Percentiles rank a stretch among this genome's conserved stretches.
Evolutionary conservation across 2,888 invertebrate species (phyloP).

Genomic region (Coenonympha glycerion): DNA sequence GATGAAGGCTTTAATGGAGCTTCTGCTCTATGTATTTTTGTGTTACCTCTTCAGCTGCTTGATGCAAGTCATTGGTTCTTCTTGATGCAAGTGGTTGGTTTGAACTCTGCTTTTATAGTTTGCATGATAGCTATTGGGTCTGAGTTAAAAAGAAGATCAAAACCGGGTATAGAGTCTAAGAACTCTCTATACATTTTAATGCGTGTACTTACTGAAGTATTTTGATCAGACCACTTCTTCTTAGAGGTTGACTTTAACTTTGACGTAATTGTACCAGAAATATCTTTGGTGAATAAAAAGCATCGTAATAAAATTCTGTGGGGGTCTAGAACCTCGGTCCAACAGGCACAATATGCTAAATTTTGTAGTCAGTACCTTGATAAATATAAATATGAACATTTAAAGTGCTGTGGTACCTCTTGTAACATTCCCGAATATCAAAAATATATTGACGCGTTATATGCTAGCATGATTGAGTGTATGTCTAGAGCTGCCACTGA

Average conservation of each 20-base stretch:
- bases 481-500: neutral
- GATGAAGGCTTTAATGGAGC: no score
- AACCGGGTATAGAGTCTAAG: no score
- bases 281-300: neutral
- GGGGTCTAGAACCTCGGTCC: neutral
- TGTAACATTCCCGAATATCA: neutral
- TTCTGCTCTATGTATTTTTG: no score
- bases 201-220: neutral
- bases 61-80: no score
- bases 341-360: neutral
- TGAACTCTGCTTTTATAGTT: no score
- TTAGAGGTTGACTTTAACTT: neutral
- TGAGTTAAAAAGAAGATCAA: no score
- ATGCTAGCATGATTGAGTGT: neutral
- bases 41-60: no score
- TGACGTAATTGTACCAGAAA: neutral
- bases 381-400: neutral
- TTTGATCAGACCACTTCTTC: slow-evolving; percentile 2
- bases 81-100: no score
- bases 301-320: neutral
- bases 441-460: neutral
- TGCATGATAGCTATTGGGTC: no score
- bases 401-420: neutral
- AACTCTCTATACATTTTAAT: no score
- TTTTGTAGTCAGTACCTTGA: neutral